Conservation (phyloP, 2,113 vertebrate genomes). For the Ptychochromis oligacanthus region DNA sequence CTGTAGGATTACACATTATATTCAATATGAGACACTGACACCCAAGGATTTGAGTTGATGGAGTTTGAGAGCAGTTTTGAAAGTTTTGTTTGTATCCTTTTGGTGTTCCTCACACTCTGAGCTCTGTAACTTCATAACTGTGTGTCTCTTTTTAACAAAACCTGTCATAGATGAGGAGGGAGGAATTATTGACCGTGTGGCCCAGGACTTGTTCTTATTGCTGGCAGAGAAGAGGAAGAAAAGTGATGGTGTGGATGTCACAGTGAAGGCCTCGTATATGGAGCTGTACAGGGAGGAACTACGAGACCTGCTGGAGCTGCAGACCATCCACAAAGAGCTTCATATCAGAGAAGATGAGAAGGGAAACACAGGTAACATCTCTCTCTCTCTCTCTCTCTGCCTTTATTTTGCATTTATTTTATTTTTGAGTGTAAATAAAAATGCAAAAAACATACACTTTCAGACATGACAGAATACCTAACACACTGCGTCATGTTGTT, state of each 20-base stretch:
- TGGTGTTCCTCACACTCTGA: not conserved
- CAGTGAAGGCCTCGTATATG: slow-evolving; percentile 87
- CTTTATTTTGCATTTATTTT: not conserved
- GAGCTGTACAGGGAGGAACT: slow-evolving; percentile 93
- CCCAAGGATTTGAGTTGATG: too few relatives aligned
- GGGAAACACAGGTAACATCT: slow-evolving; percentile 92
- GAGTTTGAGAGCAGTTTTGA: not conserved
- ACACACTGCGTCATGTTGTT: not conserved
- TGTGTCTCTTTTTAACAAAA: not conserved
- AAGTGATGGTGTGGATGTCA: slow-evolving; percentile 62
- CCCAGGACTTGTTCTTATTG: slow-evolving; percentile 87
- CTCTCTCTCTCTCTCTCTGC: not conserved
- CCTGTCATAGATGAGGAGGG: slow-evolving; percentile 80
- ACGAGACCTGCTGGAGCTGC: slow-evolving; percentile 87
- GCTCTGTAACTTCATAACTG: not conserved
- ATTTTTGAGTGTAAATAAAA: not conserved
- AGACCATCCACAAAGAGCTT: slow-evolving; percentile 84
- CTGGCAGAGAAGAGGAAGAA: slow-evolving; percentile 78
- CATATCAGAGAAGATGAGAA: slow-evolving; percentile 90
- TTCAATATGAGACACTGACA: not conserved
- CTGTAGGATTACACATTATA: not conserved
- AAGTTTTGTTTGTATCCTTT: not conserved
- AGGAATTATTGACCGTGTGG: slow-evolving; percentile 88
- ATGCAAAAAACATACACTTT: not conserved
- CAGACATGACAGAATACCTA: not conserved